Percentiles rank a stretch among this genome's conserved stretches.
These are phyloP conservation scores for Megaceryle maxima DNA, from an alignment of 2,113 vertebrate species.

Conservation along the genomic window DNA sequence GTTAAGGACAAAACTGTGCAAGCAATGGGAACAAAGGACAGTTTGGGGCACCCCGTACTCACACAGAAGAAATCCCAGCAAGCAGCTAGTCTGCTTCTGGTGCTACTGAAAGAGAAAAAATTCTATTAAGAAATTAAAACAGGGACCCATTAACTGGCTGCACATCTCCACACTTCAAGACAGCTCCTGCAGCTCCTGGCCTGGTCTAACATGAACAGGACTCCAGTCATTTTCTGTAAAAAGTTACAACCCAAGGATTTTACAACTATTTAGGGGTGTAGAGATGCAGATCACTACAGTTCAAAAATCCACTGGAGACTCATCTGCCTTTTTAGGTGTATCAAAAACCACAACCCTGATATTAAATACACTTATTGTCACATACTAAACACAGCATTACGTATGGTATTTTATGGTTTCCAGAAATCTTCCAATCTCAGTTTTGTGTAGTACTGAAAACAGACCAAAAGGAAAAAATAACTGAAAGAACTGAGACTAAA, in stretches of 20 bases:
- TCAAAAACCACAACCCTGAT: neutral
- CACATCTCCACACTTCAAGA: neutral
- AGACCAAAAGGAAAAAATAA: neutral
- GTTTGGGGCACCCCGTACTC: neutral
- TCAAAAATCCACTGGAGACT: neutral
- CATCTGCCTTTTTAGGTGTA: neutral
- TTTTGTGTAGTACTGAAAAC: neutral
- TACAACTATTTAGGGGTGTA: neutral
- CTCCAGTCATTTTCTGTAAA: neutral
- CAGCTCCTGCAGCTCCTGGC: neutral
- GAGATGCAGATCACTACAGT: neutral
- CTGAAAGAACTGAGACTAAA: neutral
- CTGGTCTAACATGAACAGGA: neutral
- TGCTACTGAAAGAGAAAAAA: neutral
- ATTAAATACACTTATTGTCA: neutral
- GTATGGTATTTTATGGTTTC: neutral
- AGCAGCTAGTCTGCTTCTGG: neutral
- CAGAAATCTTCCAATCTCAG: neutral
- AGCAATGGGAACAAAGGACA: neutral
- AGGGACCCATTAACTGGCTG: neutral
- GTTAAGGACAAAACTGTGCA: neutral
- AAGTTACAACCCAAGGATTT: neutral
- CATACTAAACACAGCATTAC: neutral
- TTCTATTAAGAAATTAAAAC: neutral
- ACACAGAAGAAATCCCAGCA: neutral